Evolutionary conservation across 2,797 vertebrate species (phyloP).

Genomic region (Argyrosomus regius): DNA sequence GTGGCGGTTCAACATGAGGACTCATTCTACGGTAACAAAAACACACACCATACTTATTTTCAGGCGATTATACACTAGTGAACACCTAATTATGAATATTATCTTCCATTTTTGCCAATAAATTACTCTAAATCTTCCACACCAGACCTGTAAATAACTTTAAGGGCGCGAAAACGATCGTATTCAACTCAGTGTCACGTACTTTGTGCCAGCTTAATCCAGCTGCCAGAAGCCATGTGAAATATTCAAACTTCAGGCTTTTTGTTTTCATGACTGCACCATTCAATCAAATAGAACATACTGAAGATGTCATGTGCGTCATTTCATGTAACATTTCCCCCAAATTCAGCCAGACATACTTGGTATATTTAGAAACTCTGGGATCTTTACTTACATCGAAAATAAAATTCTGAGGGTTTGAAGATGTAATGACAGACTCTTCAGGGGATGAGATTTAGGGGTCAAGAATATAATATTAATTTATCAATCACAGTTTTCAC

Average conservation of each 20-base stretch:
- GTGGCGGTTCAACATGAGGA: too few relatives aligned
- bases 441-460: background rate
- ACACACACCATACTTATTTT: too few relatives aligned
- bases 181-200: background rate
- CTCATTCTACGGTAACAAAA: too few relatives aligned
- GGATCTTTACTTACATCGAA: background rate
- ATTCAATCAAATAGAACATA: background rate
- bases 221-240: background rate
- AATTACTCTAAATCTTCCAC: too few relatives aligned
- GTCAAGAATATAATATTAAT: background rate
- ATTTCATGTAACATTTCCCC: background rate
- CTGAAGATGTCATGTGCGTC: background rate
- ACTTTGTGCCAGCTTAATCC: background rate
- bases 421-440: background rate
- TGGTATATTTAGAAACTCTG: background rate
- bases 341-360: background rate
- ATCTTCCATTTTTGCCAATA: too few relatives aligned
- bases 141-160: too few relatives aligned
- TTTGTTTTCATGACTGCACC: background rate
- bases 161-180: background rate
- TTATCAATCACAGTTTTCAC: background rate
- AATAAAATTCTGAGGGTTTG: background rate
- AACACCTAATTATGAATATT: too few relatives aligned
- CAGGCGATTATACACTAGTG: too few relatives aligned
- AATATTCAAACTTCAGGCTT: conserved; percentile 11